Conservation (phyloP, 2,888 invertebrate species). For the Julus scanicus region DNA sequence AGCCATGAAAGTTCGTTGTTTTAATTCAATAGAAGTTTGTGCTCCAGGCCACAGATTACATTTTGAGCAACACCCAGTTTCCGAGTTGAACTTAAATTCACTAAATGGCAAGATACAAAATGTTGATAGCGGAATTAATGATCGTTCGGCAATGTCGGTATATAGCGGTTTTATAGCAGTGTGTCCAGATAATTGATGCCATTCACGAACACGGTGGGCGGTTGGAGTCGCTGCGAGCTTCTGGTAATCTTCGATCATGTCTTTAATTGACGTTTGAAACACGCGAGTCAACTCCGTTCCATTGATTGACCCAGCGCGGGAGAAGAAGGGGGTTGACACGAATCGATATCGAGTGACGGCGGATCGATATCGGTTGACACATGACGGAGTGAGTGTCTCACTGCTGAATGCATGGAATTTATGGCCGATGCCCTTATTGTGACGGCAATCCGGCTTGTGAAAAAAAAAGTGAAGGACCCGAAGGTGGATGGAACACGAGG, state of each 20-base stretch:
- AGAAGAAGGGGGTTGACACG: not conserved
- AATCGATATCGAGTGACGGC: conserved; percentile 8
- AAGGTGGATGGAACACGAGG: conserved; percentile 16
- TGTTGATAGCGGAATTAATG: conserved; percentile 26
- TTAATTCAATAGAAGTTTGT: not conserved
- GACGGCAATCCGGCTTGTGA: not conserved
- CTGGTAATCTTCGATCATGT: conserved; percentile 33
- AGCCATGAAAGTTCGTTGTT: not conserved
- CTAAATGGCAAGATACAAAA: conserved; percentile 3
- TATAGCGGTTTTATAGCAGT: not conserved
- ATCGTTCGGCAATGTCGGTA: not conserved
- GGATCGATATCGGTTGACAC: conserved; percentile 25
- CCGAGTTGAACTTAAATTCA: not conserved
- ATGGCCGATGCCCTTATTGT: not conserved
- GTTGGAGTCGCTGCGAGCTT: conserved; percentile 26
- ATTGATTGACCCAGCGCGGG: not conserved
- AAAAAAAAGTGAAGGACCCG: no score
- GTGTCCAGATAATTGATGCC: conserved; percentile 33
- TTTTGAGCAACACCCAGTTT: conserved; percentile 12
- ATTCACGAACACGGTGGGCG: conserved; percentile 33
- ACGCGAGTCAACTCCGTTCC: conserved; percentile 24
- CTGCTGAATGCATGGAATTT: not conserved
- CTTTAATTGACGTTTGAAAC: conserved; percentile 33
- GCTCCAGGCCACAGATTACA: not conserved
- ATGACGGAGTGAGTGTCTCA: conserved; percentile 17